These are phyloP conservation scores for Meloidogyne hapla DNA, from an alignment of 1,140 invertebrate species.

Conservation along the genomic window DNA sequence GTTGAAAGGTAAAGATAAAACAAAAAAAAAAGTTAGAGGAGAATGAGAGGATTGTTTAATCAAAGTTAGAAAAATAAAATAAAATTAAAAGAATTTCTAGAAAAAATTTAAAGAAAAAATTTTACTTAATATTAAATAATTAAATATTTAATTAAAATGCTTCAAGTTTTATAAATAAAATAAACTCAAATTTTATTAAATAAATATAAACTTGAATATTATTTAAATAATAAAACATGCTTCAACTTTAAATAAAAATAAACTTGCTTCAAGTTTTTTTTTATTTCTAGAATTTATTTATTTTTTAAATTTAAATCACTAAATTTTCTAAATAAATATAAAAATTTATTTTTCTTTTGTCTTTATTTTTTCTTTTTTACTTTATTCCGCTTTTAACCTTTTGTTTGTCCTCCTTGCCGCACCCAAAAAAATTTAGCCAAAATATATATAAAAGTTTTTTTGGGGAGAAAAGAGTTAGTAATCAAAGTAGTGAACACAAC, in stretches of 20 bases:
- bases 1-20: background rate
- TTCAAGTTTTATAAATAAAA: background rate
- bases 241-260: background rate
- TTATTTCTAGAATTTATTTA: no score
- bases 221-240: no score
- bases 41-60: no score
- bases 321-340: background rate
- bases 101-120: no score
- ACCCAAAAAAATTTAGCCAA: background rate
- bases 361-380: background rate
- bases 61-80: no score
- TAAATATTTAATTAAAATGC: no score
- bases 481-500: background rate
- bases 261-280: constrained; percentile 1
- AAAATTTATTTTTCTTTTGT: background rate
- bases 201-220: no score
- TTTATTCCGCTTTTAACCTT: constrained; percentile 1
- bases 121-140: no score
- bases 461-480: background rate
- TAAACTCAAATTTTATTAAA: no score
- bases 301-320: background rate
- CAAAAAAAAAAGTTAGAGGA: background rate
- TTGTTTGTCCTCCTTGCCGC: background rate
- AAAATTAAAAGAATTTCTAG: no score
- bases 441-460: background rate